Percentiles rank a stretch among this genome's conserved stretches.
Evolutionary conservation across 1,140 invertebrate genomes (phyloP).

Genomic region (Vanessa atalanta): DNA sequence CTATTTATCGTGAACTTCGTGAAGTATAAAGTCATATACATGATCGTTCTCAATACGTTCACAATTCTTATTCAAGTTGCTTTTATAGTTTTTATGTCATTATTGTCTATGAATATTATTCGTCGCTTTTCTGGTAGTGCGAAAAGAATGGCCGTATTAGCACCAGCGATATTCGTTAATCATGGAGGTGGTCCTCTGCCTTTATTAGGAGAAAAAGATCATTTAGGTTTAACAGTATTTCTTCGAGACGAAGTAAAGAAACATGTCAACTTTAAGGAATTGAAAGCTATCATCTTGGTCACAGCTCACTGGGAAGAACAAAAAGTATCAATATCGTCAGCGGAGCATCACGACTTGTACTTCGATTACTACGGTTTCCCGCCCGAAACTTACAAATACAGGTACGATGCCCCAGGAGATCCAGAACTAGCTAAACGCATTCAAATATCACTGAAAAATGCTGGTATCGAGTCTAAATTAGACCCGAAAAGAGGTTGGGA

Average conservation of each 20-base stretch:
- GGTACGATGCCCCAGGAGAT: constrained; percentile 67
- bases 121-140: constrained; percentile 56
- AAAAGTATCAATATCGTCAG: constrained; percentile 68
- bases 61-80: constrained; percentile 64
- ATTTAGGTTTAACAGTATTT: constrained; percentile 60
- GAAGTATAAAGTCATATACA: constrained; percentile 43
- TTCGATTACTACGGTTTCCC: constrained; percentile 76
- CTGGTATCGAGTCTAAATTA: constrained; percentile 62
- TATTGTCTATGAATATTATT: constrained; percentile 74
- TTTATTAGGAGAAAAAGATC: constrained; percentile 66
- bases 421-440: constrained; percentile 61
- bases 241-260: constrained; percentile 67
- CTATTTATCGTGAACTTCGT: not conserved
- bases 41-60: constrained; percentile 70
- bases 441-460: constrained; percentile 55
- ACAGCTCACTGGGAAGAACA: constrained; percentile 74
- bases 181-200: constrained; percentile 74
- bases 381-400: constrained; percentile 69
- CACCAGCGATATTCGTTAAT: constrained; percentile 73
- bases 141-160: constrained; percentile 59
- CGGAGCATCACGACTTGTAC: constrained; percentile 65
- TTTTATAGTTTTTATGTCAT: constrained; percentile 70
- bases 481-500: constrained; percentile 73
- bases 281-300: constrained; percentile 71
- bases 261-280: constrained; percentile 61